Evolutionary conservation across 2,113 vertebrate species (phyloP).

Genomic region (Smithornis capensis): DNA sequence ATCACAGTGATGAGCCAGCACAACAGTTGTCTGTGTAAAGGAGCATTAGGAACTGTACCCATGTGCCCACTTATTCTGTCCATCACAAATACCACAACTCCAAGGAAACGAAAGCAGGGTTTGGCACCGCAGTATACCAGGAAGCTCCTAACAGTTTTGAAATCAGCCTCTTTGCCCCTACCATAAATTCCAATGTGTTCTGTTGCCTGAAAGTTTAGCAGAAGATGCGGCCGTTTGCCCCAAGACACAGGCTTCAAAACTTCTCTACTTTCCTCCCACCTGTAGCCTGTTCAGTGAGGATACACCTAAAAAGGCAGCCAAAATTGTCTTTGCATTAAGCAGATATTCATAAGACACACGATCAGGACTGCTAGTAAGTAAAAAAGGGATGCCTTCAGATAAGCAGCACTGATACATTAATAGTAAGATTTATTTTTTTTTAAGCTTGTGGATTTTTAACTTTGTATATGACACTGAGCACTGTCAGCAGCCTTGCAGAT

Average conservation of each 20-base stretch:
- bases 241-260: not conserved
- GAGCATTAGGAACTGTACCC: not conserved
- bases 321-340: not conserved
- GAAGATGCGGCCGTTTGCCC: not conserved
- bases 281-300: not conserved
- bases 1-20: accelerated
- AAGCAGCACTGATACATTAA: not conserved
- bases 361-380: not conserved
- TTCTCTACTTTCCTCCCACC: not conserved
- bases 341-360: not conserved
- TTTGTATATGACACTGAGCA: not conserved
- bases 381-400: not conserved
- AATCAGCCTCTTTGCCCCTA: not conserved
- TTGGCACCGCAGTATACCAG: not conserved
- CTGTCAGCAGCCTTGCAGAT: not conserved
- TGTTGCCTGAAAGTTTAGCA: not conserved
- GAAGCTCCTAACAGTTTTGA: not conserved
- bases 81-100: not conserved
- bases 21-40: not conserved
- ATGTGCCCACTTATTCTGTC: not conserved
- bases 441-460: not conserved
- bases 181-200: not conserved
- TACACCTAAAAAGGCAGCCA: not conserved
- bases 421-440: not conserved
- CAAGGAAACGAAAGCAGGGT: not conserved